Conservation (phyloP, 1,140 invertebrate genomes). For the Alviniconcha marisindica region DNA sequence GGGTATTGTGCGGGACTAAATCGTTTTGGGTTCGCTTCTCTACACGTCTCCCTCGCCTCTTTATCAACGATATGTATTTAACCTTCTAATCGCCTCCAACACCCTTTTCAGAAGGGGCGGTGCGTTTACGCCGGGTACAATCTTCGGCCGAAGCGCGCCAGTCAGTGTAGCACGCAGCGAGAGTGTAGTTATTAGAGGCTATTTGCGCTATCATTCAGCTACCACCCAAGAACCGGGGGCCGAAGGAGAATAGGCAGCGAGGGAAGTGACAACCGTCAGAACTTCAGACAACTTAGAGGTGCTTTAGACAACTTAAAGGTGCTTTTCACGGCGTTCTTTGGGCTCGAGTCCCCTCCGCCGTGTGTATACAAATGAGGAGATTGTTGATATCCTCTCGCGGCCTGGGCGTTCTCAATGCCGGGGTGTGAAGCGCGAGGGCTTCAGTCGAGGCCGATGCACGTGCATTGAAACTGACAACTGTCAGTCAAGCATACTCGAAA, state of each 20-base stretch:
- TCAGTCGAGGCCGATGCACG: too few species aligned
- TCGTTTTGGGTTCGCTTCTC: not conserved
- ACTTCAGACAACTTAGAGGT: slow-evolving; percentile 2
- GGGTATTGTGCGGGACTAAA: slow-evolving; percentile 7
- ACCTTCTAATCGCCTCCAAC: slow-evolving; percentile 5
- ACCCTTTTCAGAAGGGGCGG: not conserved
- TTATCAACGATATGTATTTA: slow-evolving; percentile 18
- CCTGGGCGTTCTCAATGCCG: too few species aligned
- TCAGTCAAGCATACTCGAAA: too few species aligned
- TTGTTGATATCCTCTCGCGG: not conserved
- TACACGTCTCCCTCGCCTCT: not conserved
- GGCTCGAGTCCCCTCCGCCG: not conserved
- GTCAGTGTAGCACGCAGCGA: too few species aligned
- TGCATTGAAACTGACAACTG: too few species aligned
- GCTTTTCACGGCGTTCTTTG: slow-evolving; percentile 7
- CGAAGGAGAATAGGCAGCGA: not conserved
- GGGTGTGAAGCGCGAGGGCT: too few species aligned
- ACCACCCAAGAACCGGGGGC: not conserved
- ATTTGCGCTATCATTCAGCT: not conserved
- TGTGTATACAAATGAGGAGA: not conserved
- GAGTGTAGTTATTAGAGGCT: too few species aligned
- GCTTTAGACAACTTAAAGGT: not conserved
- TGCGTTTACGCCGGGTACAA: not conserved
- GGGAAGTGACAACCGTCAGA: not conserved
- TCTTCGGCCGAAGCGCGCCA: not conserved